A percentile compares a stretch with the other conserved stretches of the same genome.
phyloP scores from a whole-genome alignment of 2,888 invertebrate species.

The Altica lythri region DNA sequence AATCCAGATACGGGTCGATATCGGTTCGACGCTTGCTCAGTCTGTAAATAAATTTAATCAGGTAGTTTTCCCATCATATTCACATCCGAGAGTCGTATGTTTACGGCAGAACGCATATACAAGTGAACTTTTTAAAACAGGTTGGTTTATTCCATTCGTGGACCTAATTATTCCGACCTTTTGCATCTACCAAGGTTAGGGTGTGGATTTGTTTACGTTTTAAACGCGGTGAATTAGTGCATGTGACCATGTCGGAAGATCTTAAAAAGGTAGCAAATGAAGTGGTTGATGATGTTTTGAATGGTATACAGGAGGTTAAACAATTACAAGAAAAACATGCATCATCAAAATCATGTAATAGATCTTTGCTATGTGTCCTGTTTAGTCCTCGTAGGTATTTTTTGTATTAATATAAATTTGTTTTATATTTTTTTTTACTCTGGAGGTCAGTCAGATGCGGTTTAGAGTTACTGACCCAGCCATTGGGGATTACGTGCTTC shows the following conservation, averaged over 20 bases:
- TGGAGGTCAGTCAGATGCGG: background rate
- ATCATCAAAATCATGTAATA: constrained; percentile 39
- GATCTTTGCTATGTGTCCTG: constrained; percentile 59
- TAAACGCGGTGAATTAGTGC: constrained; percentile 6
- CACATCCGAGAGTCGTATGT: too few species aligned
- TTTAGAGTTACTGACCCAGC: constrained; percentile 2
- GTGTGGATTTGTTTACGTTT: constrained; percentile 23
- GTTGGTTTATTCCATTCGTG: constrained; percentile 10
- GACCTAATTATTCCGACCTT: constrained; percentile 12
- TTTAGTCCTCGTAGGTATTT: constrained; percentile 60
- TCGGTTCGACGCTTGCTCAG: constrained; percentile 4
- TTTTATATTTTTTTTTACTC: constrained; percentile 9
- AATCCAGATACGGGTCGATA: constrained; percentile 7
- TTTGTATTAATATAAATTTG: constrained; percentile 11
- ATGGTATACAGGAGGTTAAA: constrained; percentile 49
- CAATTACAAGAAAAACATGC: constrained; percentile 40
- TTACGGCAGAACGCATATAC: too few species aligned
- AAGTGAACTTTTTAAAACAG: too few species aligned
- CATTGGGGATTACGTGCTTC: background rate
- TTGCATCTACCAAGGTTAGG: constrained; percentile 11
- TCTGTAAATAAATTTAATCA: background rate
- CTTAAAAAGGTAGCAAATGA: constrained; percentile 49
- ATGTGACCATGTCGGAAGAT: constrained; percentile 42
- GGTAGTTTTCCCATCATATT: constrained; percentile 11
- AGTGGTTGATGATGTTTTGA: constrained; percentile 53